Evolutionary conservation across 2,797 vertebrate genomes (phyloP).

Genomic region (Xerus rutilus): DNA sequence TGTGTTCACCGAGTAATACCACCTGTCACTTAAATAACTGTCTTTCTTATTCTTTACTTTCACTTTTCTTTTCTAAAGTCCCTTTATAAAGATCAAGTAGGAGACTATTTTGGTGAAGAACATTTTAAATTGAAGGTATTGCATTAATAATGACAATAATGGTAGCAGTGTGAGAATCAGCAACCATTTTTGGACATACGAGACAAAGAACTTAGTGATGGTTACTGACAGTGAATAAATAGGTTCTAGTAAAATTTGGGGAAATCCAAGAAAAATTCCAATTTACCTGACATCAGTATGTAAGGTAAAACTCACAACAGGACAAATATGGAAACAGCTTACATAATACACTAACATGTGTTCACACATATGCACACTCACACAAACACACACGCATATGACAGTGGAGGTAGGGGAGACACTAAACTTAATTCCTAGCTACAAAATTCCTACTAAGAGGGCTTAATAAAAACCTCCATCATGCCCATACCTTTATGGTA

Average conservation of each 20-base stretch:
- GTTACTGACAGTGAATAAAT: not conserved
- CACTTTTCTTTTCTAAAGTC: conserved; percentile 2
- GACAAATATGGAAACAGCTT: conserved; percentile 45
- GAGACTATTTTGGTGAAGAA: not conserved
- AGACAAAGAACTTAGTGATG: not conserved
- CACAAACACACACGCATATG: not conserved
- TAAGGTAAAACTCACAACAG: conserved; percentile 53
- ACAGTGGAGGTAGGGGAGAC: not conserved
- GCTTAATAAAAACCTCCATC: not conserved
- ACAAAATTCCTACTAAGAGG: not conserved
- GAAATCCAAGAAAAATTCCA: conserved; percentile 30
- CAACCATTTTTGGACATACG: not conserved
- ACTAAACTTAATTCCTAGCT: not conserved
- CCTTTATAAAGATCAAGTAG: conserved; percentile 41
- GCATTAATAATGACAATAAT: conserved; percentile 6
- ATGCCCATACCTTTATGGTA: not conserved
- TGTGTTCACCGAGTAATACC: not conserved
- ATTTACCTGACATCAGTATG: not conserved
- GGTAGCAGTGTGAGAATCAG: not conserved
- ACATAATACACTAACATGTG: not conserved
- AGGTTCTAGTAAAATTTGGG: conserved; percentile 23
- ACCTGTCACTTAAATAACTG: conserved; percentile 14
- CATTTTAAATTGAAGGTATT: conserved; percentile 39
- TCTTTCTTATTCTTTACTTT: conserved; percentile 38
- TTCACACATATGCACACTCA: not conserved